A percentile compares a stretch with the other conserved stretches of the same genome.
phyloP scores from a whole-genome alignment of 2,797 vertebrate species.

The Tapirus indicus region DNA sequence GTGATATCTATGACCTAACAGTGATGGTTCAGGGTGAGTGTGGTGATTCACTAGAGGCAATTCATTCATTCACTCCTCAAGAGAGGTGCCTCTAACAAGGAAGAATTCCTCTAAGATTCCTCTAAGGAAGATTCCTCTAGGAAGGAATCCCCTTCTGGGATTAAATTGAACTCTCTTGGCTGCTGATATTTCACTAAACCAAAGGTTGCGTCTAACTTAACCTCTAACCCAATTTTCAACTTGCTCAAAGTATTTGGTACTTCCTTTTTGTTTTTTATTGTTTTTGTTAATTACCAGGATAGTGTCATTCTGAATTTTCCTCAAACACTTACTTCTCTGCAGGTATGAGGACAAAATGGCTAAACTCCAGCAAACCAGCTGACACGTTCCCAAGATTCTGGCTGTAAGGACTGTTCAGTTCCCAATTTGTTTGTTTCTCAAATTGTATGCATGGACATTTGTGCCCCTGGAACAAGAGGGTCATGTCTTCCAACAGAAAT shows the following conservation, averaged over 20 bases:
- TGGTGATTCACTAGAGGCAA: neutral
- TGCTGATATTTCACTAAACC: neutral
- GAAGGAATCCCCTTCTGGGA: neutral
- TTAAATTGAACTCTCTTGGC: neutral
- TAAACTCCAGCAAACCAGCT: neutral
- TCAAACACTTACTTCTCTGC: neutral
- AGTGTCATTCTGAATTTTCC: neutral
- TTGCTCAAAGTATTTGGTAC: neutral
- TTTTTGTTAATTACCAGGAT: neutral
- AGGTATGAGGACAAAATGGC: neutral
- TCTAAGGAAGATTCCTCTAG: too few species aligned
- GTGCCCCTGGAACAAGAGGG: neutral
- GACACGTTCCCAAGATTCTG: neutral
- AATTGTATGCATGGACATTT: neutral
- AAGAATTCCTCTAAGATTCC: too few species aligned
- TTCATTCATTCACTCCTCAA: too few species aligned
- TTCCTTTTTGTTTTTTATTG: neutral
- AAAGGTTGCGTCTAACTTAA: neutral
- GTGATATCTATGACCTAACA: neutral
- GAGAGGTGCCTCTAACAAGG: too few species aligned
- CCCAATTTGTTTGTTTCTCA: neutral
- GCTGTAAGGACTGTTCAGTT: neutral
- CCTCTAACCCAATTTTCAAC: neutral
- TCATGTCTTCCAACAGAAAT: conserved; percentile 10
- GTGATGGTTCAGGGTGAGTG: neutral